Conservation (phyloP, 2,888 invertebrate genomes). For the Phyllotreta cruciferae region DNA sequence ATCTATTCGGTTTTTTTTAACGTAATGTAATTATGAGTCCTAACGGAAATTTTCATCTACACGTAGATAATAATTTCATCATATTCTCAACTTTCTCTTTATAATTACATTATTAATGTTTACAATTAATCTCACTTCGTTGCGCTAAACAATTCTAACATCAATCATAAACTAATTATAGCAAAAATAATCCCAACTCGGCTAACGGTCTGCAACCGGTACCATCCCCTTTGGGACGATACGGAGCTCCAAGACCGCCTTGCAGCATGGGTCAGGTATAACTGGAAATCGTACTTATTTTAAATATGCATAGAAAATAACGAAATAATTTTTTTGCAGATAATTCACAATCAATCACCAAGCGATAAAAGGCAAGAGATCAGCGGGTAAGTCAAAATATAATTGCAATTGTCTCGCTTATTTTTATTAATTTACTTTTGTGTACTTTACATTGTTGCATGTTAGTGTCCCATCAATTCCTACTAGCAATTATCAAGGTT, state of each 20-base stretch:
- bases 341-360: constrained; percentile 69
- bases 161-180: constrained; percentile 34
- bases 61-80: constrained; percentile 7
- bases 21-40: neutral
- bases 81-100: constrained; percentile 8
- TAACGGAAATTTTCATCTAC: neutral
- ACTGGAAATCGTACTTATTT: neutral
- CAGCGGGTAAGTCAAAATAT: constrained; percentile 64
- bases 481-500: constrained; percentile 37
- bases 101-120: constrained; percentile 1
- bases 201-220: constrained; percentile 56
- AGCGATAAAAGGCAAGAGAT: constrained; percentile 63
- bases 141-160: constrained; percentile 10
- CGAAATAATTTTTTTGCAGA: constrained; percentile 61
- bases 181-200: constrained; percentile 40
- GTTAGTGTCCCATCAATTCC: constrained; percentile 44
- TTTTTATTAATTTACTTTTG: neutral
- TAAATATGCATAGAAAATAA: neutral
- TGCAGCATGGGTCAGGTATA: constrained; percentile 73
- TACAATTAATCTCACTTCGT: neutral
- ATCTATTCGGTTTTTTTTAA: too few relatives aligned
- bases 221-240: constrained; percentile 62
- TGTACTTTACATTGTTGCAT: constrained; percentile 20
- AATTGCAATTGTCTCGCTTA: constrained; percentile 23
- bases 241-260: constrained; percentile 69